Conservation (phyloP, 1,140 invertebrate genomes). For the Polypedilum pembai region DNA sequence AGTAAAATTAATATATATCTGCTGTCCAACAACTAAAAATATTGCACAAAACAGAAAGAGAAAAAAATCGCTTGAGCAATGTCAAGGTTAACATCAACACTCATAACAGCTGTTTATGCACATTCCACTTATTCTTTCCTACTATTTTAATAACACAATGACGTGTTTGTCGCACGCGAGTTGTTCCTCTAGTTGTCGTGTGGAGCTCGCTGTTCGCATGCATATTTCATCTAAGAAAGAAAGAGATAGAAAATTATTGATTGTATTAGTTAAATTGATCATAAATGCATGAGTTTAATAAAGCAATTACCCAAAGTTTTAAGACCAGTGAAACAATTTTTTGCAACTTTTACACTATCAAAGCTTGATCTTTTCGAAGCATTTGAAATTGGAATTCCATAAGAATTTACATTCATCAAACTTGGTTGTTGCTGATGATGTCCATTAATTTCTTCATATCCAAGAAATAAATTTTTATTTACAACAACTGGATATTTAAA, state of each 20-base stretch:
- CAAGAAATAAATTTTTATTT: conserved; percentile 29
- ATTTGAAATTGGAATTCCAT: conserved; percentile 46
- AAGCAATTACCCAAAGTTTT: conserved; percentile 9
- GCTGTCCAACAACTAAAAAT: too few relatives aligned
- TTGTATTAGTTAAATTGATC: not conserved
- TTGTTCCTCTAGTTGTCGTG: conserved; percentile 69
- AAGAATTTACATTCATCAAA: not conserved
- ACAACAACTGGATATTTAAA: conserved; percentile 34
- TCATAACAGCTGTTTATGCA: conserved; percentile 29
- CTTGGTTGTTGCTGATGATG: not conserved
- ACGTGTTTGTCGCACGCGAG: conserved; percentile 73
- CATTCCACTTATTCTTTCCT: too few relatives aligned
- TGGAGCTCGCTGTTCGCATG: conserved; percentile 61
- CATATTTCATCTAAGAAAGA: conserved; percentile 66
- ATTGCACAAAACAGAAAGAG: too few relatives aligned
- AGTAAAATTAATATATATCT: too few relatives aligned
- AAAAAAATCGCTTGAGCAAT: too few relatives aligned
- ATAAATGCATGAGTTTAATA: not conserved
- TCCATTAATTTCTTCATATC: conserved; percentile 13
- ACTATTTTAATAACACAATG: conserved; percentile 65
- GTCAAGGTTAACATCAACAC: too few relatives aligned
- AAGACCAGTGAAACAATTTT: conserved; percentile 31
- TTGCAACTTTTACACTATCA: conserved; percentile 37
- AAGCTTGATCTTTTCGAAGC: conserved; percentile 43
- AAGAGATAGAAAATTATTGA: not conserved